These are phyloP conservation scores for Miniopterus natalensis DNA, from an alignment of 2,113 vertebrate genomes.

Conservation along the genomic window DNA sequence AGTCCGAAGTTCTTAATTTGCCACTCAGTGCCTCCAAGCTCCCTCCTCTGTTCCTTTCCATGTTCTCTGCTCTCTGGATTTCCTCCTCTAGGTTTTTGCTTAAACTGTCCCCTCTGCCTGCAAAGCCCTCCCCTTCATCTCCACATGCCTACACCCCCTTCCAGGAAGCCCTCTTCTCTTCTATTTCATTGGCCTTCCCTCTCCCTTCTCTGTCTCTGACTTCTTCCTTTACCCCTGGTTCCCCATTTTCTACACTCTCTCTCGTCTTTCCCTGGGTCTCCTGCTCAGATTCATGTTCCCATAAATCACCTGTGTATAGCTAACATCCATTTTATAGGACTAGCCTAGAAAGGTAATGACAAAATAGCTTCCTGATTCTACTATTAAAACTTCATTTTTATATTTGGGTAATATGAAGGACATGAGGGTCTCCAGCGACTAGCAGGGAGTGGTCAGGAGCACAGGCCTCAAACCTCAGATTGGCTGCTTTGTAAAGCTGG, in stretches of 20 bases:
- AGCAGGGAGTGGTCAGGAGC: not conserved
- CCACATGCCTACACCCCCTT: not conserved
- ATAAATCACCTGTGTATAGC: not conserved
- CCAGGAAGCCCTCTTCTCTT: not conserved
- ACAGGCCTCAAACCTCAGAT: not conserved
- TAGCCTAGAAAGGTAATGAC: not conserved
- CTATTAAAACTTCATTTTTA: slow-evolving; percentile 2
- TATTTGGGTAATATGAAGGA: not conserved
- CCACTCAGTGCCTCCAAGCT: not conserved
- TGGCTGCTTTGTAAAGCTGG: not conserved
- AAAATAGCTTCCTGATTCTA: not conserved
- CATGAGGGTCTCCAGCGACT: not conserved
- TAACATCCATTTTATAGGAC: not conserved
- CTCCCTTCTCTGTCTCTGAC: not conserved
- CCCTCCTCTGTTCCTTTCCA: not conserved
- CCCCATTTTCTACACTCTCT: not conserved
- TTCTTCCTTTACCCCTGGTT: not conserved
- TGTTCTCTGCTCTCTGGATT: not conserved
- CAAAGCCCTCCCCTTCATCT: not conserved
- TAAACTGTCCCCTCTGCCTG: not conserved
- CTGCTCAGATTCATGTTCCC: not conserved
- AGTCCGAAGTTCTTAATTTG: not conserved
- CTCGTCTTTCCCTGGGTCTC: not conserved
- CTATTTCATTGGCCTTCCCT: not conserved
- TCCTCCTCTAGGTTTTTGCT: not conserved